Conservation (phyloP, 2,888 invertebrate species). For the Scrobipalpa costella region DNA sequence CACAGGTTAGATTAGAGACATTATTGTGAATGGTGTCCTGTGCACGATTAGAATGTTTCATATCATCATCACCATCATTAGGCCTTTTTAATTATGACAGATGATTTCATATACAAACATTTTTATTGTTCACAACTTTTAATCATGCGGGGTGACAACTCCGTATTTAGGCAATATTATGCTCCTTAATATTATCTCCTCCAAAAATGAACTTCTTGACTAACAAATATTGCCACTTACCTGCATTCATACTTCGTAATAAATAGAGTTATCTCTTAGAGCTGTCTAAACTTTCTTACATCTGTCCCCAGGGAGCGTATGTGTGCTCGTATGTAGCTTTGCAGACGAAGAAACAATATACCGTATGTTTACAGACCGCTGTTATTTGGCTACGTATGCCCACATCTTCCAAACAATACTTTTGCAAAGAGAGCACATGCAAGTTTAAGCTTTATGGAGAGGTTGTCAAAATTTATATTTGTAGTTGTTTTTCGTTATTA, state of each 20-base stretch:
- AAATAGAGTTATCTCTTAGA: neutral
- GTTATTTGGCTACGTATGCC: conserved; percentile 49
- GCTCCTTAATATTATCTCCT: too few relatives aligned
- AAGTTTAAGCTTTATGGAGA: neutral
- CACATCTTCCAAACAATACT: conserved; percentile 45
- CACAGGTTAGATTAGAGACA: too few relatives aligned
- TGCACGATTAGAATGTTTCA: too few relatives aligned
- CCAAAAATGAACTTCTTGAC: neutral
- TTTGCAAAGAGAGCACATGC: conserved; percentile 37
- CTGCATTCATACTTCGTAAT: neutral
- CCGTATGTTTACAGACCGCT: conserved; percentile 49
- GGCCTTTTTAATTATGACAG: too few relatives aligned
- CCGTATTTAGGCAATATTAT: too few relatives aligned
- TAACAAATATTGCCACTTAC: neutral
- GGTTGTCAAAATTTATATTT: neutral
- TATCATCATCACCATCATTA: too few relatives aligned
- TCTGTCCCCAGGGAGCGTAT: conserved; percentile 31
- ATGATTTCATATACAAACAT: too few relatives aligned
- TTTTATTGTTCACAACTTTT: too few relatives aligned
- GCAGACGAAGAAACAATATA: conserved; percentile 56
- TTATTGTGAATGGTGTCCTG: too few relatives aligned
- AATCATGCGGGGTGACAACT: too few relatives aligned
- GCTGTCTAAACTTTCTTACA: conserved; percentile 37
- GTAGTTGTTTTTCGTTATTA: neutral
- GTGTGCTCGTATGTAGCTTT: conserved; percentile 31